Conservation (phyloP, 2,888 invertebrate species). For the Eledone cirrhosa region DNA sequence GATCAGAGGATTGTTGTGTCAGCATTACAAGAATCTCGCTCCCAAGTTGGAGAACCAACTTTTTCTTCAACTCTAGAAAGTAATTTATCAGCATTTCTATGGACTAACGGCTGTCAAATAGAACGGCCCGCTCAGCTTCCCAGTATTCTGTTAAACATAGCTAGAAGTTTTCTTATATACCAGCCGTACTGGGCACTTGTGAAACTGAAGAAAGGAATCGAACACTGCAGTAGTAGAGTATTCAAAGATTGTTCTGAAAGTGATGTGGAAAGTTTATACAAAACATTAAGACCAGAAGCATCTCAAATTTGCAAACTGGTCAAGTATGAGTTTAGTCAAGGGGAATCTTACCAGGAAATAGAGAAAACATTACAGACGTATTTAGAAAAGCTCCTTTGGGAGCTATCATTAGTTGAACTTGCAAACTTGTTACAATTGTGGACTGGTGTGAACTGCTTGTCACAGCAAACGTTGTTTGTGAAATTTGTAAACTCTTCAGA, state of each 20-base stretch:
- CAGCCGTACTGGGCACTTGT: slow-evolving; percentile 43
- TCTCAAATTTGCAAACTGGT: slow-evolving; percentile 40
- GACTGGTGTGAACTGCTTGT: slow-evolving; percentile 45
- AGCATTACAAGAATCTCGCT: slow-evolving; percentile 40
- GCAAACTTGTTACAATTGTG: slow-evolving; percentile 40
- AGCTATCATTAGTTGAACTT: slow-evolving; percentile 37
- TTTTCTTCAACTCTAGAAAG: slow-evolving; percentile 38
- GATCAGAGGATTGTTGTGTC: slow-evolving; percentile 40
- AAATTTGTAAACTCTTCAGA: slow-evolving; percentile 34
- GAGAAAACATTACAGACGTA: slow-evolving; percentile 41
- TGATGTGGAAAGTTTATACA: slow-evolving; percentile 41
- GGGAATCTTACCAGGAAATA: slow-evolving; percentile 34
- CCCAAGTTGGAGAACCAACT: slow-evolving; percentile 32
- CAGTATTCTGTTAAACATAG: slow-evolving; percentile 36
- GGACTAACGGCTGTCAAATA: slow-evolving; percentile 41
- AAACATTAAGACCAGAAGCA: slow-evolving; percentile 39
- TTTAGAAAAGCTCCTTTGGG: slow-evolving; percentile 43
- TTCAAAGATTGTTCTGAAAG: slow-evolving; percentile 38
- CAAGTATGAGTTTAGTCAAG: slow-evolving; percentile 40
- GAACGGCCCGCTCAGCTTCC: slow-evolving; percentile 39
- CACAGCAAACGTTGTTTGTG: slow-evolving; percentile 40
- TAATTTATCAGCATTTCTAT: slow-evolving; percentile 38
- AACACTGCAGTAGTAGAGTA: slow-evolving; percentile 32
- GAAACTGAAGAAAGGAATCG: slow-evolving; percentile 40
- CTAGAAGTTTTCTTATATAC: slow-evolving; percentile 39